phyloP scores from a whole-genome alignment of 2,888 invertebrate genomes.

The Pseudococcus viburni region DNA sequence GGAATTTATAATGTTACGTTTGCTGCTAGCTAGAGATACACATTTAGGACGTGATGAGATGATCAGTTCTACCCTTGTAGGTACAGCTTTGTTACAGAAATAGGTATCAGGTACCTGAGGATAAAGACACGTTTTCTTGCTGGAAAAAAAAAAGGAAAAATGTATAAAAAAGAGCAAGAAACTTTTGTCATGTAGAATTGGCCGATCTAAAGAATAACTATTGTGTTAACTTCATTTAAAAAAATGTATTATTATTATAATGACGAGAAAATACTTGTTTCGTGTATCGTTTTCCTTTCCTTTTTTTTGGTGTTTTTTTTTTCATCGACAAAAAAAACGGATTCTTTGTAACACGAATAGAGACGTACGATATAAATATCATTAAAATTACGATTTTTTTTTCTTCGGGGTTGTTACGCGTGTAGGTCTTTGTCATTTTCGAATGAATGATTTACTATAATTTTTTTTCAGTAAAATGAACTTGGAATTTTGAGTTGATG shows the following conservation, averaged over 20 bases:
- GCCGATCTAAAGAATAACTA: neutral
- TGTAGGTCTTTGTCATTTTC: neutral
- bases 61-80: neutral
- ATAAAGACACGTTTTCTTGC: neutral
- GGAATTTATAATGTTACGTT: slow-evolving; percentile 3
- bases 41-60: neutral
- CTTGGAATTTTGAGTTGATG: no score
- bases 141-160: neutral
- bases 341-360: neutral
- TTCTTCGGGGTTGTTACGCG: neutral
- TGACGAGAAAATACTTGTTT: neutral
- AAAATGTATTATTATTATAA: neutral
- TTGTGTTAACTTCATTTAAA: neutral
- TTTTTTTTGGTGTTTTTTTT: neutral
- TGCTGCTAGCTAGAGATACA: neutral
- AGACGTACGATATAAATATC: neutral
- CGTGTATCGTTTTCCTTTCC: neutral
- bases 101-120: neutral
- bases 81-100: neutral
- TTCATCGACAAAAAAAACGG: neutral
- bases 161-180: neutral
- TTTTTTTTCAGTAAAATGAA: neutral
- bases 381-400: neutral
- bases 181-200: neutral
- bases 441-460: neutral